Percentiles rank a stretch among this genome's conserved stretches.
Evolutionary conservation across 1,140 invertebrate species (phyloP).

Genomic region (Vanessa tameamea): DNA sequence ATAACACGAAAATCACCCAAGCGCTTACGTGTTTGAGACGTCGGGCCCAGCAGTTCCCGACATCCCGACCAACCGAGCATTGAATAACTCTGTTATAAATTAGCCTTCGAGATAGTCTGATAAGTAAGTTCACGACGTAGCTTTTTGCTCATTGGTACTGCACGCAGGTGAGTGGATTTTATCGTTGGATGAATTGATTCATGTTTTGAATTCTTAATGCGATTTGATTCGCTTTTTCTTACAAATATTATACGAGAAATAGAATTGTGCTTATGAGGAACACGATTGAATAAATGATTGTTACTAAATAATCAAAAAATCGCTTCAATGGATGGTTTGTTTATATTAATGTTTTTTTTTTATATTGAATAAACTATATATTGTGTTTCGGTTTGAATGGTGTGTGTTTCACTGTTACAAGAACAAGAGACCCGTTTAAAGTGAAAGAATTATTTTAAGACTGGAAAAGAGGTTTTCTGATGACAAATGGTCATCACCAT

Average conservation of each 20-base stretch:
- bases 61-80: constrained; percentile 61
- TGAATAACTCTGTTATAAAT: constrained; percentile 77
- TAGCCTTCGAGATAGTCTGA: constrained; percentile 65
- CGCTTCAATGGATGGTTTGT: no score
- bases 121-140: constrained; percentile 61
- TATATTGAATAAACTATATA: no score
- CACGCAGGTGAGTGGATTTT: constrained; percentile 70
- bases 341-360: no score
- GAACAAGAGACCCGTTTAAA: no score
- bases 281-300: background rate
- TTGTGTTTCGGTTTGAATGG: no score
- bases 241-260: background rate
- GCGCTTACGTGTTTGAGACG: constrained; percentile 75
- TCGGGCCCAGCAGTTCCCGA: constrained; percentile 40
- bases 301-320: no score
- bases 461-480: no score
- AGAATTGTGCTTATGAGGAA: background rate
- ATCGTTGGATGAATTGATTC: constrained; percentile 70
- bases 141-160: constrained; percentile 58
- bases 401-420: no score
- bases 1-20: constrained; percentile 78
- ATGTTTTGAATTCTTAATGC: constrained; percentile 62
- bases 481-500: no score
- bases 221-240: constrained; percentile 26
- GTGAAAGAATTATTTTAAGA: no score